phyloP scores from a whole-genome alignment of 2,888 invertebrate genomes.

The Drosophila barbarae region DNA sequence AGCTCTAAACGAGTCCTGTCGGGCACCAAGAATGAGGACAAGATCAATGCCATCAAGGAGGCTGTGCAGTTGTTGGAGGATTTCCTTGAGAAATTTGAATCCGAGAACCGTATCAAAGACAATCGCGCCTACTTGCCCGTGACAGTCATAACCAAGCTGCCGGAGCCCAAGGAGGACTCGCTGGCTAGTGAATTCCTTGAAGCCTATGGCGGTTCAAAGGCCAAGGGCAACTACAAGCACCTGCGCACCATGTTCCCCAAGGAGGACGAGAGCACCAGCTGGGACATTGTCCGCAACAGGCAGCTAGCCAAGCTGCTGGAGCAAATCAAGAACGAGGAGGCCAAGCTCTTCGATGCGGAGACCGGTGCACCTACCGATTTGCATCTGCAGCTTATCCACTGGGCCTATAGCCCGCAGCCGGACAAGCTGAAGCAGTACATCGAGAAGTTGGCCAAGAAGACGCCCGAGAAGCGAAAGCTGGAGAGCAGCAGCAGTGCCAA shows the following conservation, averaged over 20 bases:
- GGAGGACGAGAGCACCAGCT: slow-evolving; percentile 82
- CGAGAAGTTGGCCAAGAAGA: slow-evolving; percentile 73
- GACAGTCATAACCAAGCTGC: slow-evolving; percentile 82
- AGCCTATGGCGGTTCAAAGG: slow-evolving; percentile 85
- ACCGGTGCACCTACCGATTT: slow-evolving; percentile 85
- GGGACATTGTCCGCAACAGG: slow-evolving; percentile 87
- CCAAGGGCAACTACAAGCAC: slow-evolving; percentile 83
- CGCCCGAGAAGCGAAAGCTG: slow-evolving; percentile 60
- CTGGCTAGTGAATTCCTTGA: slow-evolving; percentile 82
- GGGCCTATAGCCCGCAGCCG: slow-evolving; percentile 88
- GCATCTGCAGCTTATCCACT: slow-evolving; percentile 85
- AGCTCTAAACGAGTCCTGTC: slow-evolving; percentile 87
- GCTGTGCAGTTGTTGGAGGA: slow-evolving; percentile 86
- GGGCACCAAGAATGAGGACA: slow-evolving; percentile 88
- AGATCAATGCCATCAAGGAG: slow-evolving; percentile 87
- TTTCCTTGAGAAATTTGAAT: slow-evolving; percentile 87
- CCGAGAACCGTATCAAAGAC: slow-evolving; percentile 84
- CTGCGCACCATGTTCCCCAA: slow-evolving; percentile 83
- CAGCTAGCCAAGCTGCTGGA: slow-evolving; percentile 83
- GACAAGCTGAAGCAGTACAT: slow-evolving; percentile 84
- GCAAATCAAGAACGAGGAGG: slow-evolving; percentile 82
- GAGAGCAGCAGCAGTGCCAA: slow-evolving; percentile 51
- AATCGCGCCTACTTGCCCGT: slow-evolving; percentile 86
- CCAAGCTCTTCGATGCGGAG: slow-evolving; percentile 83
- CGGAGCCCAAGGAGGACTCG: slow-evolving; percentile 81